Conservation (phyloP, 2,888 invertebrate species). For the Platycheirus rosarum region DNA sequence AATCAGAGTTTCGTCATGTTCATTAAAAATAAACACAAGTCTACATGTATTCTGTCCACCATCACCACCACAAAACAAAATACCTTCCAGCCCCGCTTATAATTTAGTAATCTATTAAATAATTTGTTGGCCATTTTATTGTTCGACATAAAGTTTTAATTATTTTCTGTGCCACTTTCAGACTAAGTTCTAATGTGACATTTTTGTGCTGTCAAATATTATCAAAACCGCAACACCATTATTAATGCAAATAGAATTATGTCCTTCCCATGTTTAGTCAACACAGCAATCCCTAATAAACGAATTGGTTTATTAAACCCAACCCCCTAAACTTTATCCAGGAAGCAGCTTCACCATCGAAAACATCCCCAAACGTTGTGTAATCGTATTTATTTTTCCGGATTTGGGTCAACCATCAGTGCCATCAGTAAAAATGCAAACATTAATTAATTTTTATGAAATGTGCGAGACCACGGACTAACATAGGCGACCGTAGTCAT, state of each 20-base stretch:
- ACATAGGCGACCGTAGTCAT: constrained; percentile 32
- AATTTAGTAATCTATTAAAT: not conserved
- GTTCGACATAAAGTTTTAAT: constrained; percentile 12
- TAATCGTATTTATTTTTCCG: not conserved
- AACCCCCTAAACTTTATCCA: not conserved
- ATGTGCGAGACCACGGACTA: constrained; percentile 41
- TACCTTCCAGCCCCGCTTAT: too few relatives aligned
- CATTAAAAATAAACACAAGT: too few relatives aligned
- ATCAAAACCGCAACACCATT: constrained; percentile 38
- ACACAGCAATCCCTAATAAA: constrained; percentile 37
- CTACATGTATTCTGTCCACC: too few relatives aligned
- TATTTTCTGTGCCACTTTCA: constrained; percentile 5
- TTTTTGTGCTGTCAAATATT: constrained; percentile 39
- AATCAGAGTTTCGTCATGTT: too few relatives aligned
- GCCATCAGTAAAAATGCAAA: constrained; percentile 62
- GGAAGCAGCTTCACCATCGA: too few relatives aligned
- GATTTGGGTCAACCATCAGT: constrained; percentile 58
- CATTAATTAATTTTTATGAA: constrained; percentile 70
- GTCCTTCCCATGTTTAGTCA: constrained; percentile 17
- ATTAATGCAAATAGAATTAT: constrained; percentile 58
- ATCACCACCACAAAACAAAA: too few relatives aligned
- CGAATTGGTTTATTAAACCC: constrained; percentile 22
- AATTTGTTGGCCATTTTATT: not conserved
- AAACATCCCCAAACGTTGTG: too few relatives aligned
- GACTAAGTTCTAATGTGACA: not conserved